Base-by-base conservation (phyloP, 2,797 vertebrate genomes). In the Gallinago solitaria region DNA sequence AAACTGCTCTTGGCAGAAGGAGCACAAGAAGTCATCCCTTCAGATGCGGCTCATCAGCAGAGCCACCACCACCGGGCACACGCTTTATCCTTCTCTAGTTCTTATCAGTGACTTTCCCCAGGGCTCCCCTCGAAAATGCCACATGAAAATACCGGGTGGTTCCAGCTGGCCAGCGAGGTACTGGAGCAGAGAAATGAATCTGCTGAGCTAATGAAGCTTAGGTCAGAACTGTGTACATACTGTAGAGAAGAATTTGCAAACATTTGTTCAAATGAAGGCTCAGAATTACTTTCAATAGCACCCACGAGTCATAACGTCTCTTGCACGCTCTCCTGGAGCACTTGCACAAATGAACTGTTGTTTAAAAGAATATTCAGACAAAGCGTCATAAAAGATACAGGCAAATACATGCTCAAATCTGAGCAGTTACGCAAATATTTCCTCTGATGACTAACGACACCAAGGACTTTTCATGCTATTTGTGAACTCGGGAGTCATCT, bases 181-280 rank as follows among this genome's bases (percentile, higher is more conserved):
- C 2, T 25, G 60, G 83, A 87, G 90, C 90, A 95, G 60, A 88
- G 88, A 94, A 93, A 85, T 51, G 48, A 90, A 83, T 77, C 80
- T 84, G 82, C 86, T 82, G 95, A 93, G 94, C 91, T 95, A 77
- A 95, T 41, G 89, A 68, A 71, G 95, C 90, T 93, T 23, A 32
- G 91, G 75, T 60, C 88, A 57, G 90, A 68, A 16, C 51, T 77
- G 83, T 80, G 91, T 53, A 84, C 94, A 94, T 51, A 82, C 68
- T 47, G 64, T 4, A 71, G 70, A 24, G 61, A 89, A 90, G 88
- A 92, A 92, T 87, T 83, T 87, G 88, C 88, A 96, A 95, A 95
- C 93, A 92, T 93, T 95, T 90, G 91, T 83, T 87, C 91, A 89
- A 67, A 70, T 4, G 85, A 80, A 87, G 79, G 88, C 67, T 57